A percentile compares a stretch with the other conserved stretches of the same genome.
These are phyloP conservation scores for Peromyscus melanophrys DNA, from an alignment of 2,797 vertebrate species.

Conservation along the genomic window DNA sequence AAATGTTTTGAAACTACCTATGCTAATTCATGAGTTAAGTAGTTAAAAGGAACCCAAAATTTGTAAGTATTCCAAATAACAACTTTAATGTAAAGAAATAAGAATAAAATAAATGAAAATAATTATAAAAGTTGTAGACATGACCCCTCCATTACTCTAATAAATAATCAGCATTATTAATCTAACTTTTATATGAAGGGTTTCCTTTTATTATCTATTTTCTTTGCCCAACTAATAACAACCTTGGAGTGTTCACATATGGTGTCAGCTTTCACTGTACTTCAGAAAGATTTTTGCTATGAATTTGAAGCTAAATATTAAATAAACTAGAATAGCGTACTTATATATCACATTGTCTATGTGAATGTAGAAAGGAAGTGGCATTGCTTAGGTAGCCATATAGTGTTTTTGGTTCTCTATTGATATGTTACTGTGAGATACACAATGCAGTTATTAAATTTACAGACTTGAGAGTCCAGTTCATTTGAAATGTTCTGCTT, in stretches of 20 bases:
- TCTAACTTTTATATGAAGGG: too few species aligned
- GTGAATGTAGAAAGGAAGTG: not conserved
- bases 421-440: not conserved
- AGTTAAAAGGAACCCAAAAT: not conserved
- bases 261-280: not conserved
- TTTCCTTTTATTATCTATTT: not conserved
- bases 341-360: not conserved
- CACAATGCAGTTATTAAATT: not conserved
- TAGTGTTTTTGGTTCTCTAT: not conserved
- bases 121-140: not conserved
- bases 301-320: not conserved
- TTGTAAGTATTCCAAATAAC: not conserved
- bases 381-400: not conserved
- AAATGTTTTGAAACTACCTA: not conserved
- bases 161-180: not conserved
- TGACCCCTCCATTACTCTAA: not conserved
- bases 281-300: not conserved
- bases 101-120: not conserved
- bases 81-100: not conserved
- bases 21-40: not conserved
- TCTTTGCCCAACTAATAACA: not conserved
- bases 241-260: not conserved
- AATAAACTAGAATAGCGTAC: not conserved
- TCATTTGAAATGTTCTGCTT: not conserved
- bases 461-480: not conserved